A percentile compares a stretch with the other conserved stretches of the same genome.
phyloP scores from a whole-genome alignment of 64 coral and sea anemone genomes.

The Actinia tenebrosa region DNA sequence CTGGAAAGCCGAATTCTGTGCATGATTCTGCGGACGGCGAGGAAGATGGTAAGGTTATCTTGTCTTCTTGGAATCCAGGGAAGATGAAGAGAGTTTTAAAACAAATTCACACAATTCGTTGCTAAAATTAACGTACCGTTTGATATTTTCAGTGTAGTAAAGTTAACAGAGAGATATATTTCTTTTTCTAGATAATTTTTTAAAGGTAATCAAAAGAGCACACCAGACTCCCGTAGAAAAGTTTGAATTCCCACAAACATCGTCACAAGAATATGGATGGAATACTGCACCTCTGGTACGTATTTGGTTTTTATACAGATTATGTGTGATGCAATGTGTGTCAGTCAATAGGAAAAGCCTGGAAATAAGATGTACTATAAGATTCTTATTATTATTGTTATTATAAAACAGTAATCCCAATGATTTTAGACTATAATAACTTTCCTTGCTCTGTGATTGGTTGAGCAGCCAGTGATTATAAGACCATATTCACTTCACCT shows the following conservation, averaged over 20 bases:
- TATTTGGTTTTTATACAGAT: background rate
- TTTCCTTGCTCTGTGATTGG: no score
- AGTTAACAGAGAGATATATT: background rate
- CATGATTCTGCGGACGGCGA: slow-evolving; percentile 98
- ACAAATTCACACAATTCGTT: background rate
- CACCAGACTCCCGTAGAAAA: slow-evolving; percentile 94
- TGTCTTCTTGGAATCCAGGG: no score
- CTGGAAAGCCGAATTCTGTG: slow-evolving; percentile 90
- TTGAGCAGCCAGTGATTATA: no score
- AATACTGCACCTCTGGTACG: slow-evolving; percentile 87
- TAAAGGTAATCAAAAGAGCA: slow-evolving; percentile 89
- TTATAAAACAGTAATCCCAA: no score
- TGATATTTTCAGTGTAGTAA: no score
- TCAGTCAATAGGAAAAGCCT: no score
- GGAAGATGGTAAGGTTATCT: slow-evolving; percentile 74
- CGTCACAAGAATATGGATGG: slow-evolving; percentile 94
- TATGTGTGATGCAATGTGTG: background rate
- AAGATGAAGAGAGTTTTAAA: background rate
- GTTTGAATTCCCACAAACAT: slow-evolving; percentile 97
- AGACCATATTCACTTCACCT: no score
- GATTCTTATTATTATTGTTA: no score
- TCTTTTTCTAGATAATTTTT: slow-evolving; percentile 67
- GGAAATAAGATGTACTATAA: no score
- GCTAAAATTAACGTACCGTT: no score
- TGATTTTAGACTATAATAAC: no score